Percentiles rank a stretch among this genome's conserved stretches.
Conservation (phyloP, 2,888 invertebrate genomes). For the Volucella bombylans region DNA sequence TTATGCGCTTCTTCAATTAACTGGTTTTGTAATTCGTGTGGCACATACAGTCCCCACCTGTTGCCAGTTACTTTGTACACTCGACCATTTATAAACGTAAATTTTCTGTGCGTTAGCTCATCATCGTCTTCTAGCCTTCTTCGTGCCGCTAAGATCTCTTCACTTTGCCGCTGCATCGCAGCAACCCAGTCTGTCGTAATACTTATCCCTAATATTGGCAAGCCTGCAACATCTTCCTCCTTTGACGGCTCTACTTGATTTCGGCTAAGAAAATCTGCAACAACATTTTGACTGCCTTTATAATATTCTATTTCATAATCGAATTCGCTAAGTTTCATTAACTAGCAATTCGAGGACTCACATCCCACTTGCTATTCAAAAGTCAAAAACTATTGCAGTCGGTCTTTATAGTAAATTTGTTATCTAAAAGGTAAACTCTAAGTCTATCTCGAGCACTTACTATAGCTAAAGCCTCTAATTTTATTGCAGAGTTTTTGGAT, state of each 20-base stretch:
- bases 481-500: neutral
- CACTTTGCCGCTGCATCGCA: neutral
- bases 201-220: neutral
- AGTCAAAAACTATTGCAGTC: slow-evolving; percentile 2
- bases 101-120: neutral
- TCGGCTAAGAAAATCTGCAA: slow-evolving; percentile 4
- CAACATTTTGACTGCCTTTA: slow-evolving; percentile 3
- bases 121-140: neutral
- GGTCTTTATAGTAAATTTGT: neutral
- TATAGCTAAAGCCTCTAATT: neutral
- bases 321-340: slow-evolving; percentile 8
- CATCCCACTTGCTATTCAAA: slow-evolving; percentile 3
- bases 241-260: slow-evolving; percentile 2
- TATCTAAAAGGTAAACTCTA: neutral
- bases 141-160: neutral
- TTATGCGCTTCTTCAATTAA: neutral
- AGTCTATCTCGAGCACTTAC: neutral
- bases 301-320: slow-evolving; percentile 7
- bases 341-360: slow-evolving; percentile 12
- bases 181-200: neutral
- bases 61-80: neutral
- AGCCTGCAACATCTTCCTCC: slow-evolving; percentile 5
- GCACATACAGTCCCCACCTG: neutral
- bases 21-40: neutral
- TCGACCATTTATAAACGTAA: neutral